phyloP scores from a whole-genome alignment of 2,888 invertebrate genomes.

The Panzeria rudis region DNA sequence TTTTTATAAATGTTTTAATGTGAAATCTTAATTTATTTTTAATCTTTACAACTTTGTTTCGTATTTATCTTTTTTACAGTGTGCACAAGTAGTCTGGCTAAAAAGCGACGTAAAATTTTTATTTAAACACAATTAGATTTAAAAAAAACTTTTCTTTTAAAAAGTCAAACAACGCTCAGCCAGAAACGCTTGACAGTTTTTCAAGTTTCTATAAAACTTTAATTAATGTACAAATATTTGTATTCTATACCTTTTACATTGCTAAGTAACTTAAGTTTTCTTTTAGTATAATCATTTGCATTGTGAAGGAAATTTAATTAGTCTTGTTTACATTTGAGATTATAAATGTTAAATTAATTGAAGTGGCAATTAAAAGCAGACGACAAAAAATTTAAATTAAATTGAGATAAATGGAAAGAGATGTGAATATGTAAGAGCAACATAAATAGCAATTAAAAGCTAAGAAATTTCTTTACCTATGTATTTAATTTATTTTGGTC shows the following conservation, averaged over 20 bases:
- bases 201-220: slow-evolving; percentile 19
- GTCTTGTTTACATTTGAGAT: slow-evolving; percentile 78
- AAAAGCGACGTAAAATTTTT: not conserved
- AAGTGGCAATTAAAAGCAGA: slow-evolving; percentile 54
- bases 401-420: not conserved
- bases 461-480: not conserved
- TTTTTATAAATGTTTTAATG: not conserved
- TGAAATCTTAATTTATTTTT: not conserved
- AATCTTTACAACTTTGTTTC: not conserved
- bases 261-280: slow-evolving; percentile 36
- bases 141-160: not conserved
- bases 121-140: slow-evolving; percentile 60
- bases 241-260: not conserved
- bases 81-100: not conserved
- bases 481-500: not conserved
- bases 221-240: slow-evolving; percentile 54
- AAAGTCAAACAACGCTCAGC: slow-evolving; percentile 29
- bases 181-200: slow-evolving; percentile 13
- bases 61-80: not conserved
- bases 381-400: not conserved
- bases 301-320: slow-evolving; percentile 77
- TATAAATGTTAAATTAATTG: slow-evolving; percentile 71
- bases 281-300: slow-evolving; percentile 6
- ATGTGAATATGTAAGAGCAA: not conserved
- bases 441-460: not conserved